These are phyloP conservation scores for Lepidurus apus DNA, from an alignment of 1,140 invertebrate species.

Conservation along the genomic window DNA sequence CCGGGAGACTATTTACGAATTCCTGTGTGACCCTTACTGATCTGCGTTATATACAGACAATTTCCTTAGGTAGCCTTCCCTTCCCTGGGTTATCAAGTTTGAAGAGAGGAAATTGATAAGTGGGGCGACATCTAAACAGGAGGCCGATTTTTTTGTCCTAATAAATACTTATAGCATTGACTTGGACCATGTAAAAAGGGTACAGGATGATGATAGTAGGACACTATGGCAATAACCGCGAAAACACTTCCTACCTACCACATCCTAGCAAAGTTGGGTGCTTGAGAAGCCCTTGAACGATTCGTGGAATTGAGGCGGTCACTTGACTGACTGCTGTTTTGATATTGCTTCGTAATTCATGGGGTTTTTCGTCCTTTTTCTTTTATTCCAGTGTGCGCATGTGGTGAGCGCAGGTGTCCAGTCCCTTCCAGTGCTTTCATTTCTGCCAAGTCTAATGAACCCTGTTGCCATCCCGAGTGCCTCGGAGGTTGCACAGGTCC, in stretches of 20 bases:
- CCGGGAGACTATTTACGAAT: not conserved
- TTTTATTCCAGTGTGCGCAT: slow-evolving; percentile 20
- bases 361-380: not conserved
- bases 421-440: not conserved
- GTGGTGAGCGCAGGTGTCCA: not conserved
- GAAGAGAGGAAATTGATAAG: too few species aligned
- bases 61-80: not conserved
- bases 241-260: too few species aligned
- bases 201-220: too few species aligned
- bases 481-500: slow-evolving; percentile 71
- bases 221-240: too few species aligned
- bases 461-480: slow-evolving; percentile 74
- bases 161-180: too few species aligned
- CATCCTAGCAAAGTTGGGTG: not conserved
- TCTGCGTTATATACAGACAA: not conserved
- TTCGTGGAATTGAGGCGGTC: not conserved
- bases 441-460: slow-evolving; percentile 39
- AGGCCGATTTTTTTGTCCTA: too few species aligned
- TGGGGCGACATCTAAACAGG: too few species aligned
- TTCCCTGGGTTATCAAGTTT: not conserved
- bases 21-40: not conserved
- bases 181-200: too few species aligned
- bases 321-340: not conserved
- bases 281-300: slow-evolving; percentile 4
- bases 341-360: not conserved